Base-by-base conservation (phyloP, 23 tunicate species). In the Styela clava region DNA sequence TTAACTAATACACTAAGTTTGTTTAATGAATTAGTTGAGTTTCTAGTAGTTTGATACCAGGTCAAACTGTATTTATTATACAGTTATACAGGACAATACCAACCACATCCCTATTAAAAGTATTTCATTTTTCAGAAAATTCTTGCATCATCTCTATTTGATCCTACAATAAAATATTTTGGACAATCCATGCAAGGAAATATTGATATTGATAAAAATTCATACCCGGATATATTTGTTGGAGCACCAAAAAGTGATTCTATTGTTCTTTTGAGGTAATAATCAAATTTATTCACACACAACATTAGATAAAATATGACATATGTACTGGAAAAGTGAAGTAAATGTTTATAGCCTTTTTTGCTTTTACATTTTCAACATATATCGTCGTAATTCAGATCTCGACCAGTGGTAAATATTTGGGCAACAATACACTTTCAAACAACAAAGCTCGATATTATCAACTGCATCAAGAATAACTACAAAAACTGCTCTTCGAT, bases 221-320 rank as follows among this genome's bases (percentile, higher is more conserved):
- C 20, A 0, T 89, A 89, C 69, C 95, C 95, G 1, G 95, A 89
- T 89, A 81, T 89, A 25, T 83, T 84, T 5, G 89, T 89, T 31
- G 95, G 95, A 7, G 95, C 95, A 23, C 95, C 95, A 5, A 85
- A 81, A 68, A 79, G 86, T 36, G 95, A 89, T 32, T 80, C 95
- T 12, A 82, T 89, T n/a, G 89, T 85, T 2, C 73, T 89, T 20
- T 85, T 89, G 69, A 89, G 88, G 95, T 89, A 34, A 35, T 25
- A 30, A 16, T 26, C 2, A 72, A 3, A 7, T 5, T n/a, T n/a
- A n/a, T n/a, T n/a, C n/a, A n/a, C n/a, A n/a, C n/a, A n/a, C 9
- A 78, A 12, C n/a, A n/a, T n/a, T n/a, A n/a, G n/a, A n/a, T n/a
- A n/a, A n/a, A n/a, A n/a, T n/a, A n/a, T n/a, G n/a, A n/a, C n/a